These are phyloP conservation scores for Bambusicola thoracicus DNA, from an alignment of 2,113 vertebrate genomes.

Conservation along the genomic window DNA sequence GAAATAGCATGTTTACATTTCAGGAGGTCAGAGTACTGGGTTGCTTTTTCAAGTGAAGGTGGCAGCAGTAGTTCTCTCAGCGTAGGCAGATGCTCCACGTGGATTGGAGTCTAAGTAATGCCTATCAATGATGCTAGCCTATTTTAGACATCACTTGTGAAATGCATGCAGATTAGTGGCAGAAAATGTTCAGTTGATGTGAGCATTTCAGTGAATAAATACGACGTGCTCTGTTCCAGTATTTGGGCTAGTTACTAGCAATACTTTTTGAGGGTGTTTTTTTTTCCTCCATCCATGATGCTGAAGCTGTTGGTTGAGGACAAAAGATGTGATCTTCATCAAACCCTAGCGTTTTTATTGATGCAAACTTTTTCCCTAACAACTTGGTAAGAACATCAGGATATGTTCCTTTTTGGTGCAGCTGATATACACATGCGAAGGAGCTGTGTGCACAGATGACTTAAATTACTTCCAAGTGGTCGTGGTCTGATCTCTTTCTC, in stretches of 20 bases:
- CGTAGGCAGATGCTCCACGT: neutral
- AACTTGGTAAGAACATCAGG: neutral
- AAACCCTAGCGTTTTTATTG: neutral
- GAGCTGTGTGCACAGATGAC: neutral
- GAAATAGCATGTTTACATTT: neutral
- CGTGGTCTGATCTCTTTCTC: neutral
- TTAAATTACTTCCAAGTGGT: neutral
- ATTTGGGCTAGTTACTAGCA: neutral
- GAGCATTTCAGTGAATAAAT: neutral
- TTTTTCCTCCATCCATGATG: neutral
- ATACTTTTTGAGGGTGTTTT: neutral
- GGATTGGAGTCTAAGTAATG: neutral
- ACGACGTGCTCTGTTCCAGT: neutral
- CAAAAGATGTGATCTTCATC: neutral
- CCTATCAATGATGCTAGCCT: neutral
- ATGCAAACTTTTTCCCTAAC: neutral
- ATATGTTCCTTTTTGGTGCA: neutral
- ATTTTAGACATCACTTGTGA: neutral
- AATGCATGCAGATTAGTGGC: neutral
- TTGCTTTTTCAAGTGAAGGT: neutral
- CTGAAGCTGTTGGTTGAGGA: neutral
- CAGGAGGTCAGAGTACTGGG: neutral
- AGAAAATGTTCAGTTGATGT: neutral
- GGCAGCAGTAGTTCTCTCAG: neutral
- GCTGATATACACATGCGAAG: neutral